Conservation (phyloP, 1,140 invertebrate genomes). For the Calephelis virginiensis region DNA sequence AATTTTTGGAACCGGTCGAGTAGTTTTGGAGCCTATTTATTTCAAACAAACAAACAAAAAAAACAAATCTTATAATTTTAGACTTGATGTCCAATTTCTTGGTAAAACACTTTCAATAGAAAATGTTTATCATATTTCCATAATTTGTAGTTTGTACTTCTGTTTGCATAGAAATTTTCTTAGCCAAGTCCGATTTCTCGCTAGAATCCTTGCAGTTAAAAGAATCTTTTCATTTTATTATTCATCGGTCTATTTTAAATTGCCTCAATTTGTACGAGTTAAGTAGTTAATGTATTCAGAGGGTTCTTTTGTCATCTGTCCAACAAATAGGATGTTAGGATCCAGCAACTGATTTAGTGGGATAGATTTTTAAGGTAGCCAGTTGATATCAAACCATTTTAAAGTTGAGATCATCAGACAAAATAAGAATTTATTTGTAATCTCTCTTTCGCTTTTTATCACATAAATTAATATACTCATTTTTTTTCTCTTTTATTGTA, state of each 20-base stretch:
- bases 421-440: too few relatives aligned
- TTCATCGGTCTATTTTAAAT: conserved; percentile 35
- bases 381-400: not conserved
- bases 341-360: conserved; percentile 25
- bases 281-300: conserved; percentile 35
- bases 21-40: too few relatives aligned
- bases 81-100: too few relatives aligned
- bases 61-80: too few relatives aligned
- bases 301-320: conserved; percentile 32
- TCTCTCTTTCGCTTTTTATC: too few relatives aligned
- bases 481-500: too few relatives aligned
- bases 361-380: not conserved
- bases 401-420: not conserved
- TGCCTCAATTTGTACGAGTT: conserved; percentile 34
- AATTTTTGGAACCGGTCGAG: too few relatives aligned
- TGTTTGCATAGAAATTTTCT: not conserved
- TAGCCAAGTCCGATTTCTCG: conserved; percentile 4
- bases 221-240: conserved; percentile 25
- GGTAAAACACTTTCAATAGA: too few relatives aligned
- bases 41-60: too few relatives aligned
- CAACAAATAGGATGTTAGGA: conserved; percentile 26
- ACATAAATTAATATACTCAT: too few relatives aligned
- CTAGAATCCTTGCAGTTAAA: conserved; percentile 24
- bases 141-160: not conserved
- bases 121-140: not conserved